These are phyloP conservation scores for Brachyptera risi DNA, from an alignment of 2,888 invertebrate species.

Conservation along the genomic window DNA sequence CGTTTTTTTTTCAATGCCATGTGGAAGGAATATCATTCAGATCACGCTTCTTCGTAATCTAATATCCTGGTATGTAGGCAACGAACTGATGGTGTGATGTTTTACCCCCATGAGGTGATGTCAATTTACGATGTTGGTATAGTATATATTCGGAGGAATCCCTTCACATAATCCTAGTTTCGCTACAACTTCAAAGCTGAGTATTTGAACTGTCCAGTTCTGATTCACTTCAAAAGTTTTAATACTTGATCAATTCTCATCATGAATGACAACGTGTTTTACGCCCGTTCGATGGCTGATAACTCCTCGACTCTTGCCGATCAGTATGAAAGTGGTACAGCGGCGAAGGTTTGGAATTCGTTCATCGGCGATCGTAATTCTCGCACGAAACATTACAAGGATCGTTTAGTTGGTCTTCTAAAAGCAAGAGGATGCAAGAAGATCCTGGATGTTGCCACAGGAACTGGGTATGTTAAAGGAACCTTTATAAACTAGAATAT, in stretches of 20 bases:
- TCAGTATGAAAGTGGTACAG: constrained; percentile 88
- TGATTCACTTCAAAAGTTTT: too few relatives aligned
- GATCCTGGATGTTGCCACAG: constrained; percentile 71
- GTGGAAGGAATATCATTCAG: too few relatives aligned
- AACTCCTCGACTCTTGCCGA: constrained; percentile 74
- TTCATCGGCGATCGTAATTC: constrained; percentile 84
- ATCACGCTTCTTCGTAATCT: too few relatives aligned
- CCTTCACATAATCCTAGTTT: too few relatives aligned
- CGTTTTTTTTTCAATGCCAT: too few relatives aligned
- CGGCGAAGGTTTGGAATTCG: constrained; percentile 86
- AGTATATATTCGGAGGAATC: too few relatives aligned
- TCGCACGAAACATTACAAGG: constrained; percentile 77
- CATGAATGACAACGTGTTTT: constrained; percentile 51
- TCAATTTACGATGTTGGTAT: too few relatives aligned
- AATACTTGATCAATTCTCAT: not conserved
- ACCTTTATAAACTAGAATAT: not conserved
- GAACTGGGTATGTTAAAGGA: constrained; percentile 66
- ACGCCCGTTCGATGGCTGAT: constrained; percentile 73
- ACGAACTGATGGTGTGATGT: too few relatives aligned
- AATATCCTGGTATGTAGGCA: too few relatives aligned
- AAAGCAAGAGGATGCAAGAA: constrained; percentile 64
- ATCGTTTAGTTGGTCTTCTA: constrained; percentile 70
- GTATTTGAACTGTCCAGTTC: too few relatives aligned
- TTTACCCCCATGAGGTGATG: too few relatives aligned
- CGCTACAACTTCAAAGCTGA: too few relatives aligned